Evolutionary conservation across 2,797 vertebrate genomes (phyloP).

Genomic region (Discoglossus pictus): DNA sequence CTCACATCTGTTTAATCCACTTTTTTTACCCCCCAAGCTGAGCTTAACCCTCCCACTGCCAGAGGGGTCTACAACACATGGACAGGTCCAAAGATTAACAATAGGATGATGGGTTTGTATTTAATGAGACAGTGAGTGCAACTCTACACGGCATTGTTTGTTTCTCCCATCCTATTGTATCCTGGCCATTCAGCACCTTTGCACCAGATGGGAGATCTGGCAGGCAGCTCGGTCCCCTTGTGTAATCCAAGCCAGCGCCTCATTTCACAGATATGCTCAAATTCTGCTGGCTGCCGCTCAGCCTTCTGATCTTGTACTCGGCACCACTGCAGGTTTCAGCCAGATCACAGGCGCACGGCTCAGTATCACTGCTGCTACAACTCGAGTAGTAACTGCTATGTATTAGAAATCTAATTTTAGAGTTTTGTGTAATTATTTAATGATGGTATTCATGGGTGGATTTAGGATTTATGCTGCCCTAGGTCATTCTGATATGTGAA

Average conservation of each 20-base stretch:
- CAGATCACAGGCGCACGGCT: conserved; percentile 36
- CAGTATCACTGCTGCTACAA: conserved; percentile 50
- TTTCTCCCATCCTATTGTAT: conserved; percentile 5
- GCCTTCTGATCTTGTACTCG: conserved; percentile 53
- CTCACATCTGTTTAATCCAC: background rate
- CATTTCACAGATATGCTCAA: conserved; percentile 65
- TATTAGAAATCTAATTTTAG: conserved; percentile 33
- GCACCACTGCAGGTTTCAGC: background rate
- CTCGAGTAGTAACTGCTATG: conserved; percentile 48
- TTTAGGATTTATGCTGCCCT: no score
- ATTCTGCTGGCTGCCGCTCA: conserved; percentile 55
- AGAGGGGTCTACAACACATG: no score
- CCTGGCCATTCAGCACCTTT: conserved; percentile 41
- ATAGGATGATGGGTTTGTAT: background rate
- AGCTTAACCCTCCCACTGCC: background rate
- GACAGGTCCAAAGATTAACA: background rate
- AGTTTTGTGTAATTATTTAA: background rate
- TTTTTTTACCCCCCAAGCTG: no score
- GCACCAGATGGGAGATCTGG: conserved; percentile 59
- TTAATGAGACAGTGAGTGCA: background rate
- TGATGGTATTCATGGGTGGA: no score
- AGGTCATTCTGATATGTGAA: no score
- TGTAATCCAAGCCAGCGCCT: conserved; percentile 66
- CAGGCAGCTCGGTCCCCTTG: conserved; percentile 52
- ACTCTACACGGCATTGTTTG: background rate